Base-by-base conservation (phyloP, 2,113 vertebrate genomes). In the Grallaria varia region DNA sequence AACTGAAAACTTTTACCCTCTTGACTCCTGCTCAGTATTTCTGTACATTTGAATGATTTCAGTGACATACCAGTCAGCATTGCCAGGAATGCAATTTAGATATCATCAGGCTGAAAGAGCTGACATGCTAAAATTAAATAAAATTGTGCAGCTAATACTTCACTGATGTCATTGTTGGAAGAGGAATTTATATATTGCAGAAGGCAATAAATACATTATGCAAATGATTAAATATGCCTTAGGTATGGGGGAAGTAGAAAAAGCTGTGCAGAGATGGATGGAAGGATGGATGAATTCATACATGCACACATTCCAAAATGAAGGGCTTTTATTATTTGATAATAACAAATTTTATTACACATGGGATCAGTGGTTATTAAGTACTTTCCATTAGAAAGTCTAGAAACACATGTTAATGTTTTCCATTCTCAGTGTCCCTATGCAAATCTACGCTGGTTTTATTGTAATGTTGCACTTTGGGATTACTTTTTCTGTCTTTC, bases 71-170 rank as follows among this genome's bases (percentile, higher is more conserved):
- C 79, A 87, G 58, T 59, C 64, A 71, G 55, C 50, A 40, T 79
- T 94, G 68, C 74, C 79, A 95, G 69, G 75, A 84, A 86, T 60
- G 47, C 52, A 90, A 75, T 95, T 84, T 92, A 93, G 95, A 79
- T 96, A 94, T 84, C 55, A 60, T 68, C 73, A 69, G 15, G 3
- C 47, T 78, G 17, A 93, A 84, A 74, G 52, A 63, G 39, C n/a
- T 93, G 90, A 95, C 45, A 75, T 72, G 66, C 56, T 86, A 94
- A 95, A 92, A 80, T 75, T 95, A 67, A 88, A 89, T 49, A 93
- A 50, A 73, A 92, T 47, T 58, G 12, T 76, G 22, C 20, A 75
- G 71, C 31, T 94, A 91, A 73, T 69, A 79, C 22, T 68, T 95
- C 86, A 75, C 30, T 92, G 93, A 92, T 78, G 83, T 84, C 56